Evolutionary conservation across 2,113 vertebrate genomes (phyloP).

Genomic region (Leucoraja erinaceus): DNA sequence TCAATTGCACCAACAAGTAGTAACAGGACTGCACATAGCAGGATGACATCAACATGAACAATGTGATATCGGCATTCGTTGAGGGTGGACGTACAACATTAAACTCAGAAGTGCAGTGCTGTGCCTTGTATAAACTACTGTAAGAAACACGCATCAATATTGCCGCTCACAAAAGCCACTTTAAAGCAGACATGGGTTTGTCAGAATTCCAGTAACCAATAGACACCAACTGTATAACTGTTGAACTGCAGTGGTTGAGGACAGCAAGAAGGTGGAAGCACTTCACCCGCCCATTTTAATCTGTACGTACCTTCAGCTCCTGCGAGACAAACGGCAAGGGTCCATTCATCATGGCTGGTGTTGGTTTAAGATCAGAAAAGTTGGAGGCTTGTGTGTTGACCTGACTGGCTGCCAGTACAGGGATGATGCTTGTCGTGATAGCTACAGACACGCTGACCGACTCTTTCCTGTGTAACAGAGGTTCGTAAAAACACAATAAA

Average conservation of each 20-base stretch:
- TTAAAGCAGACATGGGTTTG: background rate
- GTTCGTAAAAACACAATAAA: background rate
- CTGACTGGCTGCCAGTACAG: slow-evolving; percentile 26
- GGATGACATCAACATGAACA: background rate
- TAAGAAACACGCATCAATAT: background rate
- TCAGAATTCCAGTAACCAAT: background rate
- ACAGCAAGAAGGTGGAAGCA: background rate
- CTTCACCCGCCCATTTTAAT: background rate
- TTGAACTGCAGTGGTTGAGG: background rate
- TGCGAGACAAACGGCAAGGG: slow-evolving; percentile 76
- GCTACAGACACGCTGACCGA: slow-evolving; percentile 26
- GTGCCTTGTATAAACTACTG: background rate
- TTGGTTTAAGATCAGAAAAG: slow-evolving; percentile 76
- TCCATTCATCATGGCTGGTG: slow-evolving; percentile 73
- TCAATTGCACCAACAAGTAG: background rate
- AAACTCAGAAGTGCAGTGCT: background rate
- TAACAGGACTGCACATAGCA: background rate
- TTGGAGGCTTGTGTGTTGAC: slow-evolving; percentile 48
- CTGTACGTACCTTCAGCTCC: slow-evolving; percentile 66
- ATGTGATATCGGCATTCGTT: background rate
- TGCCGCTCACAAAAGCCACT: background rate
- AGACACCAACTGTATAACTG: background rate
- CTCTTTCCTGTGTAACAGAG: slow-evolving; percentile 1
- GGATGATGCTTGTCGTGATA: slow-evolving; percentile 18
- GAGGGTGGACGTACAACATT: background rate